Conservation (phyloP, 2,113 vertebrate species). For the Brienomyrus brachyistius region DNA sequence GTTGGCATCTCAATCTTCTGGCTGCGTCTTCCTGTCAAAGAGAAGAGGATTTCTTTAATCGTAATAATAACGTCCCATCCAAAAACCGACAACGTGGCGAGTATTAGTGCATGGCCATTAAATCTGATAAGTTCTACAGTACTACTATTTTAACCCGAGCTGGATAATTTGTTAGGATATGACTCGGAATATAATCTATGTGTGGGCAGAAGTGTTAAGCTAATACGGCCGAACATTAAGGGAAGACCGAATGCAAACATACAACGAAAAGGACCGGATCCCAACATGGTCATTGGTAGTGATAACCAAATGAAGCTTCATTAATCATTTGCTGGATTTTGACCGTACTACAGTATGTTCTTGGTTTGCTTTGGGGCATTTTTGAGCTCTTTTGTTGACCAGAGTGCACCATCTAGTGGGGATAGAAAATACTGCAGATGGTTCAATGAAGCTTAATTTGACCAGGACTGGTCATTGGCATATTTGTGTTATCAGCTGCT, state of each 20-base stretch:
- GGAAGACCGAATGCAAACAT: neutral
- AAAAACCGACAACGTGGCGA: conserved; percentile 32
- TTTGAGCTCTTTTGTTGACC: neutral
- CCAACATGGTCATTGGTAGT: neutral
- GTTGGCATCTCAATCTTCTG: conserved; percentile 31
- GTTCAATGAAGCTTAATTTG: neutral
- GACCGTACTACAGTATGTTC: neutral
- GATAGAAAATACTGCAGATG: neutral
- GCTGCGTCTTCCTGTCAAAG: conserved; percentile 51
- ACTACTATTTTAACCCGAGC: neutral
- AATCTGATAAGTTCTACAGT: neutral
- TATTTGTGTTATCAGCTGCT: neutral
- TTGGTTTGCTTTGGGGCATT: neutral
- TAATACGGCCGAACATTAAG: neutral
- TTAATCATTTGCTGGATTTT: neutral
- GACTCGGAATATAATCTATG: neutral
- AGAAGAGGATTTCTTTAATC: conserved; percentile 54
- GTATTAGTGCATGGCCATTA: conserved; percentile 14
- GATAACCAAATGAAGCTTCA: neutral
- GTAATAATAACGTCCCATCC: conserved; percentile 49
- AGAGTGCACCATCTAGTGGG: neutral
- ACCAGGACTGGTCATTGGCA: neutral
- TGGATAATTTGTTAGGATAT: neutral
- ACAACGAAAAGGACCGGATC: neutral
- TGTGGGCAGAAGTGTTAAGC: neutral